Evolutionary conservation across 2,113 vertebrate genomes (phyloP).

Genomic region (Colistium nudipinnis): DNA sequence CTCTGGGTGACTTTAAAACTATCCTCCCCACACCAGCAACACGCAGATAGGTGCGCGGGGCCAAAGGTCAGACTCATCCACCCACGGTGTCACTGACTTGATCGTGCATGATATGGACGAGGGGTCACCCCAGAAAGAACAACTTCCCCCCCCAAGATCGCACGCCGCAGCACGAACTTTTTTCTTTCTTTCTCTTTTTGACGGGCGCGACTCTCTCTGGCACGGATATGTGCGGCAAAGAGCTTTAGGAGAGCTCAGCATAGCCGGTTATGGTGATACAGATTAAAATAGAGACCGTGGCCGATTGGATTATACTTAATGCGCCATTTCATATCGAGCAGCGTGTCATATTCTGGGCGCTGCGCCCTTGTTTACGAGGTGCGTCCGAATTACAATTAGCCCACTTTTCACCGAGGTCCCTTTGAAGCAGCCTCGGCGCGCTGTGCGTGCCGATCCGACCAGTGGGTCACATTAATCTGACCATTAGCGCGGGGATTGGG

Average conservation of each 20-base stretch:
- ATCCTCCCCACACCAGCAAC: too few relatives aligned
- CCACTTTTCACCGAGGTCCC: constrained; percentile 60
- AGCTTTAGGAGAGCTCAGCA: constrained; percentile 59
- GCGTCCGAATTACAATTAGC: constrained; percentile 75
- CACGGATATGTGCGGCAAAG: constrained; percentile 50
- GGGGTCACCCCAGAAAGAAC: too few relatives aligned
- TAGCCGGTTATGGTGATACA: constrained; percentile 54
- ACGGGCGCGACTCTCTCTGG: constrained; percentile 58
- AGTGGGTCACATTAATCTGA: constrained; percentile 44
- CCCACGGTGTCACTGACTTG: neutral
- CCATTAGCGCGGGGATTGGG: neutral
- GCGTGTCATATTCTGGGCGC: constrained; percentile 78
- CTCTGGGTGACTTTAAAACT: neutral
- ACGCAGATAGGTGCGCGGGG: too few relatives aligned
- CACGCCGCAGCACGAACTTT: constrained; percentile 43
- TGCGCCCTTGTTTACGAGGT: constrained; percentile 68
- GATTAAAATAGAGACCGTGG: constrained; percentile 77
- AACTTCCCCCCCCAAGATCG: constrained; percentile 39
- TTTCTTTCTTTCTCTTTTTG: too few relatives aligned
- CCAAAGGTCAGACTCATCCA: constrained; percentile 8
- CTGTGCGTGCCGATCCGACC: constrained; percentile 9
- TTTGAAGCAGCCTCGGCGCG: constrained; percentile 30
- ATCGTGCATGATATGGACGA: too few relatives aligned
- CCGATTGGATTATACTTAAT: constrained; percentile 79
- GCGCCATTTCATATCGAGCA: constrained; percentile 68